Evolutionary conservation across 2,113 vertebrate species (phyloP), one percentile per base, ranked within the genome.

Genomic region (Python bivittatus): DNA sequence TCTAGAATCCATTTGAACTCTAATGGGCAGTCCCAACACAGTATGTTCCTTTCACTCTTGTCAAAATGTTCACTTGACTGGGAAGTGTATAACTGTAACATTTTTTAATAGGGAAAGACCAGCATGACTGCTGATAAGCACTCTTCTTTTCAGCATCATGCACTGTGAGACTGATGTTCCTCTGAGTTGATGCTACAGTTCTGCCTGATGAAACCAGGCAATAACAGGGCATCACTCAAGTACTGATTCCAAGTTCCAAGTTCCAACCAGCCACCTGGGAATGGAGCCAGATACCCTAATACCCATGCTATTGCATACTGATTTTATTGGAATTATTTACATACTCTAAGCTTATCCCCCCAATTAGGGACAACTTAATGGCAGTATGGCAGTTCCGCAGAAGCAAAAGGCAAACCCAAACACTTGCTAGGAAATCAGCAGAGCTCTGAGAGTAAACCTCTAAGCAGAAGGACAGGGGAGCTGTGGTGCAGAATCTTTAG

Each of bases 321-420:
- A 42, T 79, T 88, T 83, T 57, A 64, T 38, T 88, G 91, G 33
- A 88, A 20, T 64, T 57, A 23, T 38, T 89, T 58, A 89, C 58
- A 53, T 22, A 89, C 20, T 52, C 22, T 44, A 89, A 92, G 6
- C 33, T 53, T 84, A 48, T 33, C 87, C 42, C 42, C 29, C 60
- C 44, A 89, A 23, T 57, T 84, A 58, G 57, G 56, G 12, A 25
- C 83, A 92, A 23, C 79, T 29, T 53, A 44, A 54, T 85, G 56
- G 53, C 57, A 53, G 5, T 42, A 85, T 38, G 57, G 88, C 91
- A 92, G 44, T 85, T 85, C 44, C 61, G 38, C 56, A 56, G 29
- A 89, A 84, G 54, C 54, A 84, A 84, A 79, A 92, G 29, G 72
- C 44, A 84, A 92, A 72, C n/a, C n/a, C 79, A 64, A 89, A 85